Evolutionary conservation across 2,113 vertebrate genomes (phyloP).

Genomic region (Strix uralensis): DNA sequence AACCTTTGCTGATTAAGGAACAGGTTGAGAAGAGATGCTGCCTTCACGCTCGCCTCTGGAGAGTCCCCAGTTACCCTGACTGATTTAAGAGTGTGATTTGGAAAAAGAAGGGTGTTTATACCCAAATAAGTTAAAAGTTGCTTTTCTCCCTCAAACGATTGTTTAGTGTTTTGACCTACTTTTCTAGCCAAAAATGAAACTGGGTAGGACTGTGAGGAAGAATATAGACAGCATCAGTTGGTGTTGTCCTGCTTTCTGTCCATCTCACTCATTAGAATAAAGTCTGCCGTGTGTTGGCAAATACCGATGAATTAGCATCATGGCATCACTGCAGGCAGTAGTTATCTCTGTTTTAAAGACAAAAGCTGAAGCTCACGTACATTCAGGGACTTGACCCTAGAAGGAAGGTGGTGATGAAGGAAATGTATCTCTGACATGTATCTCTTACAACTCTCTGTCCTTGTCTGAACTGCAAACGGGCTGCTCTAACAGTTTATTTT

Average conservation of each 20-base stretch:
- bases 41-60: not conserved
- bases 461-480: not conserved
- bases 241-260: not conserved
- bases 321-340: not conserved
- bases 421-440: rapidly evolving
- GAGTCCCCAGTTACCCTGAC: not conserved
- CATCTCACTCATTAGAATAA: not conserved
- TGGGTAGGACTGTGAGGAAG: not conserved
- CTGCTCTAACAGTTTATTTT: not conserved
- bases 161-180: constrained; percentile 36
- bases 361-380: not conserved
- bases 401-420: not conserved
- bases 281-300: not conserved
- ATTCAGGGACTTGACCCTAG: not conserved
- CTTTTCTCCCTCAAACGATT: not conserved
- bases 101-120: not conserved
- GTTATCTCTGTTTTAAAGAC: not conserved
- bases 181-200: constrained; percentile 15
- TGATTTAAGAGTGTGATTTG: not conserved
- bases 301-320: not conserved
- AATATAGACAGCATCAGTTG: not conserved
- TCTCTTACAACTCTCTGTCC: not conserved
- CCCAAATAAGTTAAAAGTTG: not conserved
- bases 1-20: constrained; percentile 18
- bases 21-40: not conserved